These are phyloP conservation scores for Tapirus terrestris DNA, from an alignment of 2,113 vertebrate species.

Conservation along the genomic window DNA sequence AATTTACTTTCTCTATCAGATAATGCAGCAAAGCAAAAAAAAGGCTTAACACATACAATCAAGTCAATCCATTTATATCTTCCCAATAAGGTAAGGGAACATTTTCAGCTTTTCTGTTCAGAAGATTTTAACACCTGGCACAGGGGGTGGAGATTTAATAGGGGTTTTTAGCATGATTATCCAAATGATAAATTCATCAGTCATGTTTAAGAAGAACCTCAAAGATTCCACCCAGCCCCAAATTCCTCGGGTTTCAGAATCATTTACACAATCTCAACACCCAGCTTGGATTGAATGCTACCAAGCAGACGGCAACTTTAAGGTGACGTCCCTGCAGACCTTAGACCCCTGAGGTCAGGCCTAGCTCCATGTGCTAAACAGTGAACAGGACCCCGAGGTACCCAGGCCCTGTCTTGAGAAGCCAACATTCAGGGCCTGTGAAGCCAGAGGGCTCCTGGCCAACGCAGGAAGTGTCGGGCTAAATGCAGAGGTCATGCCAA, in stretches of 20 bases:
- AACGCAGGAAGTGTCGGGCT: not conserved
- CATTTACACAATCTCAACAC: fast-evolving
- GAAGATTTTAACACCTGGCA: not conserved
- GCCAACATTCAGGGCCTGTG: not conserved
- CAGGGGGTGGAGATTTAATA: not conserved
- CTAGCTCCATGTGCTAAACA: fast-evolving
- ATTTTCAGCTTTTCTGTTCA: not conserved
- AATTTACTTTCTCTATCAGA: not conserved
- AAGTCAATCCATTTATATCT: not conserved
- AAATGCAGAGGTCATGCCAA: too few relatives aligned
- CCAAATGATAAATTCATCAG: not conserved
- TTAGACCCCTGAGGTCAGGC: not conserved
- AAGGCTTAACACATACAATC: not conserved
- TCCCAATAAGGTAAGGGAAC: not conserved
- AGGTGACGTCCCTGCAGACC: not conserved
- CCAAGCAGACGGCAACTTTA: too few relatives aligned
- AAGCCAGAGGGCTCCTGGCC: not conserved
- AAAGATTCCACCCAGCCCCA: not conserved
- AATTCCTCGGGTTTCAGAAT: not conserved
- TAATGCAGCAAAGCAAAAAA: not conserved
- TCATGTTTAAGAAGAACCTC: too few relatives aligned
- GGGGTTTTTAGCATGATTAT: not conserved
- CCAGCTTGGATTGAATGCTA: fast-evolving
- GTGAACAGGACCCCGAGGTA: not conserved
- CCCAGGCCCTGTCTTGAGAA: not conserved